These are phyloP conservation scores for Triplophysa tibetana DNA, from an alignment of 2,113 vertebrate species.

Conservation along the genomic window DNA sequence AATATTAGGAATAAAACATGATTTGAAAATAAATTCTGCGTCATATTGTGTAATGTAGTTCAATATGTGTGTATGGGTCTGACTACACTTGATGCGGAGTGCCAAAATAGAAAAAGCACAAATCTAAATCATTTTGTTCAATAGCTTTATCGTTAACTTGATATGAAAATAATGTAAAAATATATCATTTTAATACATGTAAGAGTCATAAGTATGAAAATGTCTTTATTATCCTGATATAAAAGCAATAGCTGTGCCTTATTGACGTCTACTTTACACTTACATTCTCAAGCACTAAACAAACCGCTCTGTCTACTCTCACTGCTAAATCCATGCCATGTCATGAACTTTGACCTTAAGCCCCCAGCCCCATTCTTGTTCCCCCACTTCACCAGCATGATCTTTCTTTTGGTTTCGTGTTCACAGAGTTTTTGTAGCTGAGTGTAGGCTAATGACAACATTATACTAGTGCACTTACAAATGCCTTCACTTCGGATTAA, in stretches of 20 bases:
- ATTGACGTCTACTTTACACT: neutral
- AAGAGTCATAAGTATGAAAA: no score
- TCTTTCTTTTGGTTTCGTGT: neutral
- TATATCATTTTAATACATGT: no score
- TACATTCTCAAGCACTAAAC: neutral
- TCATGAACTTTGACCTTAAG: slow-evolving; percentile 32
- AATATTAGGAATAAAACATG: slow-evolving; percentile 81
- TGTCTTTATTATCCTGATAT: no score
- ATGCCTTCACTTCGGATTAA: no score
- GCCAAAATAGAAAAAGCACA: no score
- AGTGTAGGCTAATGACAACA: neutral
- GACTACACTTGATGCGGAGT: no score
- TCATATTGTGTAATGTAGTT: neutral
- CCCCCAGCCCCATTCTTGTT: neutral
- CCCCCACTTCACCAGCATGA: neutral
- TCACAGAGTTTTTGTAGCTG: neutral
- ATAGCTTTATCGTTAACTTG: no score
- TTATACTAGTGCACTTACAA: neutral
- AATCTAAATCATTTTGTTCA: no score
- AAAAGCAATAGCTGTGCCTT: neutral
- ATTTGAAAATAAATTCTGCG: slow-evolving; percentile 69
- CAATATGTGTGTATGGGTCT: no score
- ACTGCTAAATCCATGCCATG: neutral
- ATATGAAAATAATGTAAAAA: no score
- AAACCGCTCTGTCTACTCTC: neutral